Evolutionary conservation across 2,797 vertebrate genomes (phyloP).

Genomic region (Peromyscus aztecus): DNA sequence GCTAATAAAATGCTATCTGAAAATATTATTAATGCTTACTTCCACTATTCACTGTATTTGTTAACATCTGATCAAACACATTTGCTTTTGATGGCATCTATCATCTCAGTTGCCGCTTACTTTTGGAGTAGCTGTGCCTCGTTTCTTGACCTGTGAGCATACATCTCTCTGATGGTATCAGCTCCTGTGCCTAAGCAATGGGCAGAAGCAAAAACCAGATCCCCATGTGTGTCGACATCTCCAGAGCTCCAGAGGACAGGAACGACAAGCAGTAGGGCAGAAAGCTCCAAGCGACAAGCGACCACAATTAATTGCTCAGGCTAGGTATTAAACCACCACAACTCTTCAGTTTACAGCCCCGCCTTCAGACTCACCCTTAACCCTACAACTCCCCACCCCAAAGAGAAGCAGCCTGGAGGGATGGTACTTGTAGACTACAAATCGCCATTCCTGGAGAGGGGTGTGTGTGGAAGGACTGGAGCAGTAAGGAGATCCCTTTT

Average conservation of each 20-base stretch:
- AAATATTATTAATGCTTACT: slow-evolving; percentile 53
- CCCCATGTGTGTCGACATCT: slow-evolving; percentile 25
- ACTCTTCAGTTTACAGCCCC: background rate
- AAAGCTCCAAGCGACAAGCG: slow-evolving; percentile 6
- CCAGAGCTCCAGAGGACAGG: background rate
- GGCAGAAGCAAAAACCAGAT: slow-evolving; percentile 15
- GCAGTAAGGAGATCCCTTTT: background rate
- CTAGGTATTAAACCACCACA: background rate
- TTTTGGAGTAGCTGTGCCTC: slow-evolving; percentile 38
- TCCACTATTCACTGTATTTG: slow-evolving; percentile 42
- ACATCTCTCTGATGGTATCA: slow-evolving; percentile 60
- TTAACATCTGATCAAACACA: slow-evolving; percentile 27
- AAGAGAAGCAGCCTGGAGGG: slow-evolving; percentile 44
- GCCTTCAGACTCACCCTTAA: background rate
- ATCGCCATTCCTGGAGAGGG: background rate
- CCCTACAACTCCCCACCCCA: background rate
- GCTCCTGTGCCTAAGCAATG: slow-evolving; percentile 20
- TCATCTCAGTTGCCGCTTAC: slow-evolving; percentile 42
- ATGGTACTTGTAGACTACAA: slow-evolving; percentile 10
- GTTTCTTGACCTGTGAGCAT: slow-evolving; percentile 14
- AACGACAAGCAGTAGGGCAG: background rate
- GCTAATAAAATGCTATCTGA: background rate
- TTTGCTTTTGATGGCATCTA: slow-evolving; percentile 45
- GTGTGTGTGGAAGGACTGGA: background rate
- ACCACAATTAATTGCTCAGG: background rate